These are phyloP conservation scores for Geotrupes spiniger DNA, from an alignment of 2,888 invertebrate species.

Conservation along the genomic window DNA sequence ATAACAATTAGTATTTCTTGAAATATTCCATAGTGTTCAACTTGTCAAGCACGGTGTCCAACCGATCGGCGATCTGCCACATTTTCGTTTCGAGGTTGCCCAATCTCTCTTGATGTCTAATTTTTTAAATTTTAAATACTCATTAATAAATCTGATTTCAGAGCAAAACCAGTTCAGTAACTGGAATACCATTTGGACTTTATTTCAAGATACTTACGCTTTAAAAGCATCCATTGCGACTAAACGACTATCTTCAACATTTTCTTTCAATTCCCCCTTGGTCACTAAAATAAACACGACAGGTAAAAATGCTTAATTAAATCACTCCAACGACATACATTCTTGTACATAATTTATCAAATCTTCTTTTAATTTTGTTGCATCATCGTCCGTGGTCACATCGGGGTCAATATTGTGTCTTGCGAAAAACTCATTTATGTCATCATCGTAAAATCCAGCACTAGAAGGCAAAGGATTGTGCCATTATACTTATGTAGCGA, in stretches of 20 bases:
- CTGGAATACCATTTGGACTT: no score
- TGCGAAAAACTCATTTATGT: slow-evolving; percentile 66
- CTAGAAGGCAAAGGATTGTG: no score
- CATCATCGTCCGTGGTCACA: slow-evolving; percentile 36
- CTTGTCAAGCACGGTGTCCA: slow-evolving; percentile 35
- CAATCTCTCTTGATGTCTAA: slow-evolving; percentile 41
- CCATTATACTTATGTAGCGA: no score
- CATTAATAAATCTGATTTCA: no score
- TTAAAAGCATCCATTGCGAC: slow-evolving; percentile 37
- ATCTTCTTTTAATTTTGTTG: slow-evolving; percentile 26
- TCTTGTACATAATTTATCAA: no score
- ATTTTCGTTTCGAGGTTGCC: slow-evolving; percentile 37
- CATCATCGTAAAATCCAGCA: slow-evolving; percentile 61
- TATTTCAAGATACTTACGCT: slow-evolving; percentile 36
- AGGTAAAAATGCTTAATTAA: no score
- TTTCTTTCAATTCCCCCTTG: slow-evolving; percentile 5
- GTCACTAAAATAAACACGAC: slow-evolving; percentile 12
- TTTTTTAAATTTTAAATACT: no score
- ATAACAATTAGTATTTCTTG: slow-evolving; percentile 11
- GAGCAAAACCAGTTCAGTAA: no score
- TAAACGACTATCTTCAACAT: slow-evolving; percentile 12
- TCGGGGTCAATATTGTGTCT: slow-evolving; percentile 58
- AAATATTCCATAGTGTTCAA: slow-evolving; percentile 33
- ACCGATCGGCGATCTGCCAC: slow-evolving; percentile 30
- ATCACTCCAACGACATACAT: no score